A percentile compares a stretch with the other conserved stretches of the same genome.
phyloP scores from a whole-genome alignment of 2,888 invertebrate species.

The Nipponacmea schrenckii region DNA sequence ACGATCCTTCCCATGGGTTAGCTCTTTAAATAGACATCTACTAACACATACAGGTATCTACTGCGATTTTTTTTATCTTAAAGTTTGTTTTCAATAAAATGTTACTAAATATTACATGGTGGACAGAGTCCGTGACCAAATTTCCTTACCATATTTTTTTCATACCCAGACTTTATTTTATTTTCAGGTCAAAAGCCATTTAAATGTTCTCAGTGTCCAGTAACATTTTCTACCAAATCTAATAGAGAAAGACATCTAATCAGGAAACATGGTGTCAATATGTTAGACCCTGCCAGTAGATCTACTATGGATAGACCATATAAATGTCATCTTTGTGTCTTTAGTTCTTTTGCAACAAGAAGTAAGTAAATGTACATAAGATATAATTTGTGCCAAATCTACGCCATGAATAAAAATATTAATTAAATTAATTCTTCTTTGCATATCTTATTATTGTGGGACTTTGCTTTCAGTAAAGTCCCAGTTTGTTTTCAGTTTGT shows the following conservation, averaged over 20 bases:
- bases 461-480: background rate
- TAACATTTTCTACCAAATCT: conserved; percentile 95
- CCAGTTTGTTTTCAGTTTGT: too few relatives aligned
- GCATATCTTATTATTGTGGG: background rate
- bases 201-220: conserved; percentile 91
- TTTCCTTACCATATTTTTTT: too few relatives aligned
- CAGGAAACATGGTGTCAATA: conserved; percentile 80
- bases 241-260: conserved; percentile 95
- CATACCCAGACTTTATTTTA: background rate
- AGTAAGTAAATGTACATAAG: conserved; percentile 42
- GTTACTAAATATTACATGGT: background rate
- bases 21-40: conserved; percentile 93
- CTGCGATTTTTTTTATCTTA: background rate
- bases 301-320: conserved; percentile 66
- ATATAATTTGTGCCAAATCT: background rate
- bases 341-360: conserved; percentile 83
- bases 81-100: background rate
- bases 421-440: background rate
- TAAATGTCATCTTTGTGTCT: conserved; percentile 83
- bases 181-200: conserved; percentile 84
- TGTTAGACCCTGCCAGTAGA: conserved; percentile 73
- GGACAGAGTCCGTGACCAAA: too few relatives aligned
- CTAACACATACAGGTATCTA: conserved; percentile 85
- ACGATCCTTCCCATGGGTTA: conserved; percentile 96
- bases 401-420: background rate